Percentiles rank a stretch among this genome's conserved stretches.
Conservation (phyloP, 1,140 invertebrate species). For the Micrasema minimum region DNA sequence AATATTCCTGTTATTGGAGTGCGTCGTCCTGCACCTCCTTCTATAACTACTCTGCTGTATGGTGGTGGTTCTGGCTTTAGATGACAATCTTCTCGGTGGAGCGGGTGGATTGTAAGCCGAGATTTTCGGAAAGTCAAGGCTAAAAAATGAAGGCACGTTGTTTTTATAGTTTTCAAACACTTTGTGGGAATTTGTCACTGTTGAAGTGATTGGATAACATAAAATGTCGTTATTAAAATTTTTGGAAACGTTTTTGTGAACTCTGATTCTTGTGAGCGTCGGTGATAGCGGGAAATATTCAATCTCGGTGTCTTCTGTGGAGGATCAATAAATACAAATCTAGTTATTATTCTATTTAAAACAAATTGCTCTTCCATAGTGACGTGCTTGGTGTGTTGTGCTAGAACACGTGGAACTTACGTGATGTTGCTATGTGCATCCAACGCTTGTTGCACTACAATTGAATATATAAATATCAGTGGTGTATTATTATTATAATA, state of each 20-base stretch:
- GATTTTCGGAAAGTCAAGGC: constrained; percentile 51
- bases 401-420: constrained; percentile 17
- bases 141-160: constrained; percentile 65
- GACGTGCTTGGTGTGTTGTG: constrained; percentile 23
- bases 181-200: constrained; percentile 53
- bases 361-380: background rate
- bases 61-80: constrained; percentile 68
- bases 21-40: constrained; percentile 64
- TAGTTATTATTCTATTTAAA: constrained; percentile 13
- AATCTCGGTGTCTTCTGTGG: constrained; percentile 76
- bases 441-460: background rate
- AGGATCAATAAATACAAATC: constrained; percentile 56
- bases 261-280: constrained; percentile 80
- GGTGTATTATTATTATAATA: constrained; percentile 3
- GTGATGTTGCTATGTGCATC: constrained; percentile 8
- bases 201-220: constrained; percentile 70
- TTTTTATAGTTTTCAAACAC: constrained; percentile 61
- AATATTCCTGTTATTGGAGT: constrained; percentile 65
- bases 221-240: constrained; percentile 61
- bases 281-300: constrained; percentile 86
- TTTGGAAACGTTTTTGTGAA: constrained; percentile 72
- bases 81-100: constrained; percentile 79
- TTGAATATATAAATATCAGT: background rate
- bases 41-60: constrained; percentile 58
- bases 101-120: constrained; percentile 66